Conservation (phyloP, 2,113 vertebrate species). For the Rhinolophus ferrumequinum region DNA sequence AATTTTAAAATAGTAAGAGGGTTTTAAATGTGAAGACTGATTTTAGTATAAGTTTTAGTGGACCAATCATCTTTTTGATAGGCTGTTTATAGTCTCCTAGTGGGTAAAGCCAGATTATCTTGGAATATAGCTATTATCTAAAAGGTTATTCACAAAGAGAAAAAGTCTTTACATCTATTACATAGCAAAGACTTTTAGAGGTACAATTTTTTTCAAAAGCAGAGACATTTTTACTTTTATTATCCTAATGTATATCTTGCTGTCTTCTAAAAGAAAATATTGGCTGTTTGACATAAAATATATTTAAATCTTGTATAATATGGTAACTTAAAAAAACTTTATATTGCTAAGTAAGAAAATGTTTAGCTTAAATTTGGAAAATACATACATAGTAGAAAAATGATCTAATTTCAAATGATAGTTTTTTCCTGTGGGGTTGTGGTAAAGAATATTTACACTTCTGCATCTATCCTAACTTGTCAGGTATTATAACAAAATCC, state of each 20-base stretch:
- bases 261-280: slow-evolving; percentile 7
- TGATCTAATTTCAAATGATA: background rate
- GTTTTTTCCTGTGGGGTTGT: background rate
- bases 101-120: background rate
- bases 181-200: slow-evolving; percentile 29
- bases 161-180: background rate
- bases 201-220: slow-evolving; percentile 33
- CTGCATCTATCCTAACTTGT: background rate
- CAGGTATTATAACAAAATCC: background rate
- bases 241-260: background rate
- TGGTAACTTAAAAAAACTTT: background rate
- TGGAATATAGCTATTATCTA: background rate
- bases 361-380: slow-evolving; percentile 28
- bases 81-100: background rate
- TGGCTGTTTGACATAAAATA: background rate
- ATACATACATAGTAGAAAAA: background rate
- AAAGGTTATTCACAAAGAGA: background rate
- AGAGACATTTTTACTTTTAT: slow-evolving; percentile 42
- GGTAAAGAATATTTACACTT: background rate
- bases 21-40: background rate
- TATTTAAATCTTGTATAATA: background rate
- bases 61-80: background rate
- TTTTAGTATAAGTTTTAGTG: background rate
- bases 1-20: background rate
- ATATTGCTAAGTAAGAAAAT: slow-evolving; percentile 1